phyloP scores from a whole-genome alignment of 1,140 invertebrate genomes.

The Tetramorium simillimum region DNA sequence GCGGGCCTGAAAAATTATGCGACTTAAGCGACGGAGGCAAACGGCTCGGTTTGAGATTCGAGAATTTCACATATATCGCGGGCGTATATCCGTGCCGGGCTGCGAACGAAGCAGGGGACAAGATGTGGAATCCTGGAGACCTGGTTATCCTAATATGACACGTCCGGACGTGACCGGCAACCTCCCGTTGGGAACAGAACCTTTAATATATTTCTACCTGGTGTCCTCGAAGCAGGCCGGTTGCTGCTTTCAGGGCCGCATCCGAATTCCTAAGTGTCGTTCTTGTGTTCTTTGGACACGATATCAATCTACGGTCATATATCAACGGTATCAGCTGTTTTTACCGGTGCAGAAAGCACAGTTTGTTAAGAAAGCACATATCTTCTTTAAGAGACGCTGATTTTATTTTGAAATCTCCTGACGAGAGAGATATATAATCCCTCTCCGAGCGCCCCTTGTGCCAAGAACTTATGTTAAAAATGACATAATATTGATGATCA shows the following conservation, averaged over 20 bases:
- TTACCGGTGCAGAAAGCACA: background rate
- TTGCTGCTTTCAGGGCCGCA: constrained; percentile 60
- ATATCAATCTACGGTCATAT: background rate
- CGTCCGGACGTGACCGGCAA: constrained; percentile 65
- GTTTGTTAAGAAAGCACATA: background rate
- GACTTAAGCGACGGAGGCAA: background rate
- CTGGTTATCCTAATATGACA: constrained; percentile 76
- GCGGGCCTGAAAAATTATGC: constrained; percentile 23
- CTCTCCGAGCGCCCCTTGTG: background rate
- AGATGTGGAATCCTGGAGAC: constrained; percentile 65
- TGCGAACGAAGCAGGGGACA: background rate
- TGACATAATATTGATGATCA: constrained; percentile 16
- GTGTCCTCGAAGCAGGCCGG: constrained; percentile 64
- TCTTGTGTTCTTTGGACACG: background rate
- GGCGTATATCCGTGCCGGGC: background rate
- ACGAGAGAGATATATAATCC: background rate
- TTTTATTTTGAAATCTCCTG: background rate
- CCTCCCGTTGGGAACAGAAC: constrained; percentile 66
- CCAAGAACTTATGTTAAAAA: background rate
- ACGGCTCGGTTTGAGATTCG: background rate
- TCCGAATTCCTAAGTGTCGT: background rate
- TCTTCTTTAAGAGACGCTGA: background rate
- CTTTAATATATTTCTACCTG: constrained; percentile 68
- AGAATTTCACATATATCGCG: background rate
- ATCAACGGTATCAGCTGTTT: background rate